Evolutionary conservation across 2,797 vertebrate genomes (phyloP).

Genomic region (Psittacula echo): DNA sequence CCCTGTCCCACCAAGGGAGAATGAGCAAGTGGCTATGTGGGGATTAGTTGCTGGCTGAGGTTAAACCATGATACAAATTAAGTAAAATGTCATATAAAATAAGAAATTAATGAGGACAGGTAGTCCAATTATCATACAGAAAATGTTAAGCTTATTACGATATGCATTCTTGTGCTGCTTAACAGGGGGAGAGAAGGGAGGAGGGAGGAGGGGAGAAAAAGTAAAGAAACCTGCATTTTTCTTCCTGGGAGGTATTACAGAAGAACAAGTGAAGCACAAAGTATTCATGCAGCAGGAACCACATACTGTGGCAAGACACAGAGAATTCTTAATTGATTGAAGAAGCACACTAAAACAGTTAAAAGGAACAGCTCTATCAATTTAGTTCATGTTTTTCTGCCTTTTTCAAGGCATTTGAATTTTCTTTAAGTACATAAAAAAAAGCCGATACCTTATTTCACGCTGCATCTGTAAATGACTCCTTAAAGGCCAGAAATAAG

Average conservation of each 20-base stretch:
- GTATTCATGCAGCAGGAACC: slow-evolving; percentile 17
- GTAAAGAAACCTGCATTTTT: not conserved
- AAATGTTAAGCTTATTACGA: not conserved
- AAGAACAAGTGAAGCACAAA: slow-evolving; percentile 38
- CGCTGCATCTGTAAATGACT: slow-evolving; percentile 22
- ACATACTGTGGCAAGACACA: slow-evolving; percentile 47
- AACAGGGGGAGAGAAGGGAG: rapidly evolving
- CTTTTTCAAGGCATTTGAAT: slow-evolving; percentile 20
- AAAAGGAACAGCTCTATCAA: slow-evolving; percentile 2
- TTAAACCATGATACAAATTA: not conserved
- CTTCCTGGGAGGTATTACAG: not conserved
- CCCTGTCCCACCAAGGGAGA: not conserved
- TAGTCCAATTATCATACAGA: not conserved
- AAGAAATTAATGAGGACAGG: not conserved
- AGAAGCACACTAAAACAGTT: not conserved
- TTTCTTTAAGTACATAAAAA: slow-evolving; percentile 39
- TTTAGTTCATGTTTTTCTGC: slow-evolving; percentile 8
- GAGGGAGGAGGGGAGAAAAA: not conserved
- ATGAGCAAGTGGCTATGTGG: not conserved
- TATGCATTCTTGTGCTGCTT: not conserved
- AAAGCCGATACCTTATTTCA: slow-evolving; percentile 29
- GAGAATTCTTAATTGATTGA: slow-evolving; percentile 47
- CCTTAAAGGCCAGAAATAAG: slow-evolving; percentile 26
- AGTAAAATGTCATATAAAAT: not conserved
- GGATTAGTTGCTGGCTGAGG: not conserved